Evolutionary conservation across 2,797 vertebrate species (phyloP), one percentile per base, ranked within the genome.

Genomic region (Sebastes nivosus): DNA sequence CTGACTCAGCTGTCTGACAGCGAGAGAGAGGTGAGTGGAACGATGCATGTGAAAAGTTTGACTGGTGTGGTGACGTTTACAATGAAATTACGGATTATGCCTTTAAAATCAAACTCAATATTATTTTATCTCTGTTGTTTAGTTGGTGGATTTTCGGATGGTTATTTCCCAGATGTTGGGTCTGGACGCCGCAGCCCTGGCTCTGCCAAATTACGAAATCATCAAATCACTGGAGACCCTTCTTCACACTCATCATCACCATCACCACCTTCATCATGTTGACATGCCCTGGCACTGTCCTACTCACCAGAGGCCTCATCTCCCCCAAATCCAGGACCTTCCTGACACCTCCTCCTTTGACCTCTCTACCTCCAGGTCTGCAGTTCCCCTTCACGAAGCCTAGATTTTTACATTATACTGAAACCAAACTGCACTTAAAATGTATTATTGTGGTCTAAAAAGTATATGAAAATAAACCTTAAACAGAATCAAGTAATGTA

Each of bases 141-240:
- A 99, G 98, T 81, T 98, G 92, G 42, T 94, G 74, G 96, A 98
- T 88, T 98, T 98, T 90, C 94, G 92, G 76, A 96, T 95, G 67
- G 96, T 97, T 22, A 83, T 98, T 42, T 97, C 96, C 1, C 94
- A 79, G 74, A 96, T 96, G 95, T 85, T 99, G 67, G 97, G 97
- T 30, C 87, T 98, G 18, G 92, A 96, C 4, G 24, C 93, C 72
- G 74, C 91, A 50, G 83, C 72, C 14, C 87, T 94, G 2, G 88
- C 93, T 34, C 90, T 96, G 66, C 96, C 97, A 11, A 97, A 97
- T 83, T 94, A 95, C 52, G 97, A 98, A 91, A 97, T 98, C 85
- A 93, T 99, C 86, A 96, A 93, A 69, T 66, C 86, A n/a, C 95
- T 99, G 14, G 95, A 98, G 55, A 87, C 88, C 60, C 77, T 97